A percentile compares a stretch with the other conserved stretches of the same genome.
phyloP scores from a whole-genome alignment of 92 coral and sea anemone genomes.

The Hydrozoanthus gracilis region DNA sequence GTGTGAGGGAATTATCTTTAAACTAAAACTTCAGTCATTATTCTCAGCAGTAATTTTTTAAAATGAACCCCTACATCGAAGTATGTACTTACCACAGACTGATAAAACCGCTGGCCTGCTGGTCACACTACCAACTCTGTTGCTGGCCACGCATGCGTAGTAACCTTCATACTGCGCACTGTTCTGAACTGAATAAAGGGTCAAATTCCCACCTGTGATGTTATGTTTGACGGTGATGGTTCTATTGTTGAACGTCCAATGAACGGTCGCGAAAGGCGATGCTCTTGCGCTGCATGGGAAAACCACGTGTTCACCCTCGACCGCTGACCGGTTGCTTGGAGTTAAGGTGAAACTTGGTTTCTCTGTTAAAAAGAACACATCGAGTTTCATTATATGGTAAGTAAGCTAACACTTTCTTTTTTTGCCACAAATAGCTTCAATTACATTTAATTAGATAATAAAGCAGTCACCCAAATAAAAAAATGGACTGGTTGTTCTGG shows the following conservation, averaged over 20 bases:
- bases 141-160: slow-evolving; percentile 58
- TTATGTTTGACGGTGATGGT: slow-evolving; percentile 53
- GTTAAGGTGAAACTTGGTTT: slow-evolving; percentile 10
- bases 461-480: no score
- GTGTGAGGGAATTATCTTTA: no score
- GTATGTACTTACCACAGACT: slow-evolving; percentile 51
- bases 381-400: no score
- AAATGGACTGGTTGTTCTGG: no score
- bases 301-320: slow-evolving; percentile 43
- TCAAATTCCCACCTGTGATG: slow-evolving; percentile 48
- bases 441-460: neutral
- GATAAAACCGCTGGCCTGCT: slow-evolving; percentile 42
- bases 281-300: slow-evolving; percentile 52
- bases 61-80: no score
- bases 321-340: slow-evolving; percentile 14
- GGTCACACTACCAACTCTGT: slow-evolving; percentile 8
- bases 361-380: neutral
- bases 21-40: no score
- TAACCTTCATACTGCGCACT: slow-evolving; percentile 54
- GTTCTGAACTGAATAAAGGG: slow-evolving; percentile 58
- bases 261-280: slow-evolving; percentile 54
- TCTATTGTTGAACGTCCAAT: slow-evolving; percentile 64
- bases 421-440: no score
- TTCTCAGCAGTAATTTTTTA: no score
- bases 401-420: no score